Percentiles rank a stretch among this genome's conserved stretches.
Evolutionary conservation across 2,888 invertebrate species (phyloP).

Genomic region (Hanleya hanleyi): DNA sequence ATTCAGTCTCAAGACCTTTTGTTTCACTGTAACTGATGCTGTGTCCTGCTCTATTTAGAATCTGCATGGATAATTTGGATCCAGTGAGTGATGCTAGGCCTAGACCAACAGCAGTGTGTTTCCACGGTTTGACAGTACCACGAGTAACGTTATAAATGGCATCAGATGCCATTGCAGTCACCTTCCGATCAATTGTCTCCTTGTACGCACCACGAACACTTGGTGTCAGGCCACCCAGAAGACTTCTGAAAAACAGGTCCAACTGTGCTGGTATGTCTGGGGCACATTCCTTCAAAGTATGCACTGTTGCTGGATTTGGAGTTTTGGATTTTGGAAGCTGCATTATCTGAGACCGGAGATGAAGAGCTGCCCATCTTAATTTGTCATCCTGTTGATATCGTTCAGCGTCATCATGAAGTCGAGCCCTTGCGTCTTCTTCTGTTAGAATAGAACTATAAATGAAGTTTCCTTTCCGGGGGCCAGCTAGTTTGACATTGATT

Average conservation of each 20-base stretch:
- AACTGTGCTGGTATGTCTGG: not conserved
- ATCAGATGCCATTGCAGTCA: conserved; percentile 25
- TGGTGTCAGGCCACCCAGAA: not conserved
- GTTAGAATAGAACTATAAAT: not conserved
- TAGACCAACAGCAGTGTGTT: conserved; percentile 23
- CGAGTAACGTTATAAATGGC: conserved; percentile 23
- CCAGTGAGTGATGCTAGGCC: conserved; percentile 28
- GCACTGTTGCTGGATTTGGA: conserved; percentile 5
- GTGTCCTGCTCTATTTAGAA: conserved; percentile 25
- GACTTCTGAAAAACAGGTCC: conserved; percentile 2
- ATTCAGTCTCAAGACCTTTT: conserved; percentile 28
- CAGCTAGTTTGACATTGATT: not conserved
- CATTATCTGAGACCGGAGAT: not conserved
- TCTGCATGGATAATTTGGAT: conserved; percentile 18
- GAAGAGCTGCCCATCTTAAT: conserved; percentile 4
- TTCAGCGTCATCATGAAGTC: not conserved
- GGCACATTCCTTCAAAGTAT: conserved; percentile 8
- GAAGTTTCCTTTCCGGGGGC: conserved; percentile 9
- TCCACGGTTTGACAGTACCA: conserved; percentile 26
- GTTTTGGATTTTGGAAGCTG: conserved; percentile 11
- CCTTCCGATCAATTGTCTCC: conserved; percentile 13
- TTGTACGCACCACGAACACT: not conserved
- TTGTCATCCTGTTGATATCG: not conserved
- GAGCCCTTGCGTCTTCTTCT: not conserved
- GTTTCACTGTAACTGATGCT: conserved; percentile 24